Evolutionary conservation across 1,140 invertebrate genomes (phyloP), one percentile per base, ranked within the genome.

Genomic region (Scaptomyza pallida): DNA sequence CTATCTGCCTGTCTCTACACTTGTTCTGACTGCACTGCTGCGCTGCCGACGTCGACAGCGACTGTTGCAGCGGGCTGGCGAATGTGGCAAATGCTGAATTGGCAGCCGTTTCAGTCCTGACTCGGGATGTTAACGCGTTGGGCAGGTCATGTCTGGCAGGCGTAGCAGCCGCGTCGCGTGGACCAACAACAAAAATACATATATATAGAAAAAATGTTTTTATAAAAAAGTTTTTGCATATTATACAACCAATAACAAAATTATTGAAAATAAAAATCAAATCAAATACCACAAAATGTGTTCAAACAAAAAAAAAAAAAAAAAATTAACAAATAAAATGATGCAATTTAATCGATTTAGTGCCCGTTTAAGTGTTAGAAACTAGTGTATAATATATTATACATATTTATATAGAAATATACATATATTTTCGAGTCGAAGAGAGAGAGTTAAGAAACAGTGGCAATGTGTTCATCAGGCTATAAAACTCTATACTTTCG

Each of bases 111-210:
- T 91, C 79, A 91, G 90, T 91, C 90, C 90, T 91, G 90, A 91
- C 88, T 89, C 90, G 90, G 90, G 90, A 89, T 91, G 90, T 90
- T 91, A 83, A 57, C 90, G 82, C 82, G 90, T 91, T 90, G 89
- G 90, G 90, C 90, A 91, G 90, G 90, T 91, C 90, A 91, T 91
- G 90, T 90, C 90, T 89, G 77, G 71, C 70, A 86, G 57, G 69
- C 59, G 61, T 73, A 71, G 72, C 75, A 85, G 75, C 75, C 75
- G 72, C 51, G 74, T 75, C 76, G 74, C 81, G 75, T 89, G 79
- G 67, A 88, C 75, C 75, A 67, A 80, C 60, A 69, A 35, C 17
- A 75, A 44, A 68, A 57, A 59, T 26, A 33, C 30, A 48, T 35
- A 59, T 50, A 70, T 33, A 44, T 43, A 54, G 19, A 61, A 41